Percentiles rank a stretch among this genome's conserved stretches.
Evolutionary conservation across 2,797 vertebrate genomes (phyloP).

Genomic region (Cirrhinus molitorella): DNA sequence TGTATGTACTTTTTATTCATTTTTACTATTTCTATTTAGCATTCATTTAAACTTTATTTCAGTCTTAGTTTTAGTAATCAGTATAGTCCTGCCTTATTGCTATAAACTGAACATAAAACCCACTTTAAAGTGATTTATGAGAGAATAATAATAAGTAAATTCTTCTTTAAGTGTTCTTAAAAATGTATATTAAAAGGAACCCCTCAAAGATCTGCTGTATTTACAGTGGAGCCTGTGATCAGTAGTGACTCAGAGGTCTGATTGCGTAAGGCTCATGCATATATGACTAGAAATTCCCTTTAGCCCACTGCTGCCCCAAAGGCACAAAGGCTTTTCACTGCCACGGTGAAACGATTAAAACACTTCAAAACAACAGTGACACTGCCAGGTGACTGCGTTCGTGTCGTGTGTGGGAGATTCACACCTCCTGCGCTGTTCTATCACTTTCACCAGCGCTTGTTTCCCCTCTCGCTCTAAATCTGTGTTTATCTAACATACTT

Average conservation of each 20-base stretch:
- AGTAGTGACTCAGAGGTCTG: constrained; percentile 20
- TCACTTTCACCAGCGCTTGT: background rate
- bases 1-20: background rate
- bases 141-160: too few species aligned
- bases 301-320: constrained; percentile 7
- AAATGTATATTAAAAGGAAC: too few species aligned
- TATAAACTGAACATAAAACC: too few species aligned
- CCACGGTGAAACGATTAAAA: constrained; percentile 10
- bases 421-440: constrained; percentile 3
- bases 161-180: too few species aligned
- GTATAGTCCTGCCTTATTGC: too few species aligned
- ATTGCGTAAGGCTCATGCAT: constrained; percentile 4
- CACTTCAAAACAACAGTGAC: constrained; percentile 1
- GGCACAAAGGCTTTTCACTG: background rate
- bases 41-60: background rate
- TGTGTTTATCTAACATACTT: constrained; percentile 2
- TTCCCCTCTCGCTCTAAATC: background rate
- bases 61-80: background rate
- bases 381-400: background rate
- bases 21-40: background rate
- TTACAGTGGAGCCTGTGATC: constrained; percentile 3
- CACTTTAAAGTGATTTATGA: too few species aligned
- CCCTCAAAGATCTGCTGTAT: background rate
- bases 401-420: constrained; percentile 16
- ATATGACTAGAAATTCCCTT: constrained; percentile 18